These are phyloP conservation scores for Acrobasis suavella DNA, from an alignment of 2,888 invertebrate genomes.

Conservation along the genomic window DNA sequence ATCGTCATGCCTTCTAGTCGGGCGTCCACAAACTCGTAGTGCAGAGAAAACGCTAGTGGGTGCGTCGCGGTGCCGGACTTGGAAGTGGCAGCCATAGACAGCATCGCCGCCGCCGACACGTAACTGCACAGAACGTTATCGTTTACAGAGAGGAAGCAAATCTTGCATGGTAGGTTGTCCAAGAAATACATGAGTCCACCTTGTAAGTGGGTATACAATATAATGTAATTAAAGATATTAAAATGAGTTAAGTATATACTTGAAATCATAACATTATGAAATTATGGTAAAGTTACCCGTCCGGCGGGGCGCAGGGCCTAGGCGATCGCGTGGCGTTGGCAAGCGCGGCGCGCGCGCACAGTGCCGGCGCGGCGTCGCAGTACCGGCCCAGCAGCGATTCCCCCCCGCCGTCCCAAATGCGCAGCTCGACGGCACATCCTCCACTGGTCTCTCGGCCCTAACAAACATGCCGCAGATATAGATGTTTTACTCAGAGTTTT, in stretches of 20 bases:
- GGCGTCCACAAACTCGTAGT: conserved; percentile 93
- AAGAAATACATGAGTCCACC: no score
- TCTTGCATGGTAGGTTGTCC: background rate
- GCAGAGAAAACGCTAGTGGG: conserved; percentile 87
- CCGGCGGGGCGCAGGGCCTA: conserved; percentile 89
- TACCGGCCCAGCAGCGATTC: conserved; percentile 85
- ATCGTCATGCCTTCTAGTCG: conserved; percentile 87
- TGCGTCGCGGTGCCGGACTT: conserved; percentile 90
- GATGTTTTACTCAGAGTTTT: no score
- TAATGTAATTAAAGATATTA: no score
- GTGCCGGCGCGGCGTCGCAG: conserved; percentile 88
- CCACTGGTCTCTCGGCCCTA: conserved; percentile 31
- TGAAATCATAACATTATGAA: no score
- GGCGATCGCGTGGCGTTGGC: conserved; percentile 88
- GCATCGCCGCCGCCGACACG: conserved; percentile 73
- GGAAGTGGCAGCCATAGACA: conserved; percentile 73
- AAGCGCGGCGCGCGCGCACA: conserved; percentile 91
- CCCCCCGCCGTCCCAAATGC: conserved; percentile 89
- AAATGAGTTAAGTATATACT: no score
- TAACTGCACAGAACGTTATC: conserved; percentile 61
- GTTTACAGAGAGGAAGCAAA: background rate
- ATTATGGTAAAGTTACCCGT: conserved; percentile 73
- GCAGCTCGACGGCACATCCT: conserved; percentile 85
- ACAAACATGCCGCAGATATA: background rate
- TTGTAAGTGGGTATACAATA: no score